Percentiles rank a stretch among this genome's conserved stretches.
phyloP scores from a whole-genome alignment of 2,113 vertebrate species.

The Gobius niger region DNA sequence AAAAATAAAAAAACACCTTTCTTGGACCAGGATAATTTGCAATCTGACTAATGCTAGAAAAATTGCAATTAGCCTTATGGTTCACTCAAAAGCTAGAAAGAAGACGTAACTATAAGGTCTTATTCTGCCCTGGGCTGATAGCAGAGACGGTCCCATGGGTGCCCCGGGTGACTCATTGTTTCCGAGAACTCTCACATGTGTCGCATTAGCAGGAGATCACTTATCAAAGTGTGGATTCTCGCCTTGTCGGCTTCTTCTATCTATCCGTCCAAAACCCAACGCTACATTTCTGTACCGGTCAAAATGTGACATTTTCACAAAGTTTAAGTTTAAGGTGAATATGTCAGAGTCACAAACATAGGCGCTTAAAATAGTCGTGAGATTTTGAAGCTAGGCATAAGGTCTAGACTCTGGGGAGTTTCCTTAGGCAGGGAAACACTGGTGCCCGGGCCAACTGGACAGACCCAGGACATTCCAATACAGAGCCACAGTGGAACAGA shows the following conservation, averaged over 20 bases:
- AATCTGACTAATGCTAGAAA: no score
- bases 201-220: conserved; percentile 63
- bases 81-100: conserved; percentile 9
- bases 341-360: not conserved
- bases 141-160: conserved; percentile 49
- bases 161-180: conserved; percentile 65
- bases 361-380: conserved; percentile 1
- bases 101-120: conserved; percentile 23
- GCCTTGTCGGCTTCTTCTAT: conserved; percentile 10
- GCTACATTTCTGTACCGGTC: conserved; percentile 20
- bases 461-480: conserved; percentile 9
- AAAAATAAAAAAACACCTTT: not conserved
- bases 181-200: conserved; percentile 62
- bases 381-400: not conserved
- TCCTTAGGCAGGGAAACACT: conserved; percentile 13
- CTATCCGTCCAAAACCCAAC: conserved; percentile 15
- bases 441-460: conserved; percentile 3
- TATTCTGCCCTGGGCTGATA: conserved; percentile 35
- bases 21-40: not conserved
- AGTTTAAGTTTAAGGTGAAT: not conserved
- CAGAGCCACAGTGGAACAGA: conserved; percentile 12
- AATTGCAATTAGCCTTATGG: not conserved
- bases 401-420: conserved; percentile 15
- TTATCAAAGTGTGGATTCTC: conserved; percentile 43
- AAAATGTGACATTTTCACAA: not conserved